Conservation (phyloP, 2,113 vertebrate genomes). For the Zosterops japonicus region DNA sequence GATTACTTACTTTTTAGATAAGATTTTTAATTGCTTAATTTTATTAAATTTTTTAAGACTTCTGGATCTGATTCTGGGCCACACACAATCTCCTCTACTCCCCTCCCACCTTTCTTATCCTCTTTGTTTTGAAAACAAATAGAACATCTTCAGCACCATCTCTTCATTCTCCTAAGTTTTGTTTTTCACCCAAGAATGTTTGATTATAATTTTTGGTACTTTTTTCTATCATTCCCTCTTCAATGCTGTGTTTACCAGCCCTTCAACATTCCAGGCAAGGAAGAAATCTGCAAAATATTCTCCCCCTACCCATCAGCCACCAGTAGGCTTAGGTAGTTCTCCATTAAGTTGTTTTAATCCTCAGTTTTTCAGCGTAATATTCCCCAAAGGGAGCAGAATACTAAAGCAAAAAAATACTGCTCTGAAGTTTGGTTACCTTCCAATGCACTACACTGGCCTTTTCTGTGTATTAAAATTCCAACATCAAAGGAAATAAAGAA, state of each 20-base stretch:
- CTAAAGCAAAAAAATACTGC: neutral
- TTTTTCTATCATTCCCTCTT: neutral
- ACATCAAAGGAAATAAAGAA: neutral
- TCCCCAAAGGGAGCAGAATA: neutral
- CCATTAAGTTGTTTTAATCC: neutral
- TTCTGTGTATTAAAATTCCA: neutral
- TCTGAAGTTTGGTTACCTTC: neutral
- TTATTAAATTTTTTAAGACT: neutral
- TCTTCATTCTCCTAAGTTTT: neutral
- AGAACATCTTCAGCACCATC: neutral
- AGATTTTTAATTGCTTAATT: neutral
- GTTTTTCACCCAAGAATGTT: neutral
- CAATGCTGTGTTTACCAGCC: neutral
- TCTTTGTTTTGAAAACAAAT: neutral
- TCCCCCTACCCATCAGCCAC: neutral
- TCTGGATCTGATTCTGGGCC: neutral
- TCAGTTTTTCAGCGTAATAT: neutral
- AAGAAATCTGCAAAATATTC: neutral
- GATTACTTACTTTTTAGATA: neutral
- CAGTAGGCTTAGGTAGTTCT: neutral
- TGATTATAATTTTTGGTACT: neutral
- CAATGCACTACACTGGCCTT: neutral
- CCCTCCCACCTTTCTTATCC: neutral
- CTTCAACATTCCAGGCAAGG: neutral
- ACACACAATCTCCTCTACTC: neutral